Evolutionary conservation across 2,797 vertebrate species (phyloP), one percentile per base, ranked within the genome.

Genomic region (Molossus alvarezi): DNA sequence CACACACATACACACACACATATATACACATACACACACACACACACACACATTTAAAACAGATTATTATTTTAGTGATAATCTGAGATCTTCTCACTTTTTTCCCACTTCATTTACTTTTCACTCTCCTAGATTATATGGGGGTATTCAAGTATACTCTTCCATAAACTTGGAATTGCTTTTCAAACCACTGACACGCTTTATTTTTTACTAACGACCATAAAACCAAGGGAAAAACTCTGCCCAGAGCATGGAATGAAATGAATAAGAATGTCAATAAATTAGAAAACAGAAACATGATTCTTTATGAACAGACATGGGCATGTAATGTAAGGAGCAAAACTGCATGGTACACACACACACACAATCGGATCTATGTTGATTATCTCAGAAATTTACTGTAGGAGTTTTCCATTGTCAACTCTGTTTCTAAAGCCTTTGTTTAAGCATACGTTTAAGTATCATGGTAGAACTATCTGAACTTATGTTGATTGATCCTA

Each of bases 401-500:
- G 0, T 12, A 27, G 2, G 8, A 33, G 5, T 76, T 92, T 94
- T 13, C 18, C n/a, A 9, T 25, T 60, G 37, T 20, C 72, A 55
- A 13, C 62, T 79, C n/a, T 71, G 33, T 33, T 60, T 45, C n/a
- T 51, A 29, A 33, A 1, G 11, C 41, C 29, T 91, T 41, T 7
- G 27, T 94, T 90, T 71, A 55, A 92, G 79, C 79, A 41, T 29
- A 75, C 11, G 17, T 51, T 15, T 83, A 90, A 4, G 5, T 27
- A 6, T 62, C 48, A n/a, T 7, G 6, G 67, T 29, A 48, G 62
- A 80, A 58, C 69, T 57, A 9, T 51, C 53, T 29, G 75, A 87
- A 83, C 20, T 82, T 72, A 27, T 17, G 53, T 37, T 48, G 64
- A 91, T 88, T 67, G 51, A 89, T 82, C 79, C 90, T 75, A 91